Percentiles rank a stretch among this genome's conserved stretches.
Conservation (phyloP, 2,113 vertebrate genomes). For the Lamprologus callipterus region DNA sequence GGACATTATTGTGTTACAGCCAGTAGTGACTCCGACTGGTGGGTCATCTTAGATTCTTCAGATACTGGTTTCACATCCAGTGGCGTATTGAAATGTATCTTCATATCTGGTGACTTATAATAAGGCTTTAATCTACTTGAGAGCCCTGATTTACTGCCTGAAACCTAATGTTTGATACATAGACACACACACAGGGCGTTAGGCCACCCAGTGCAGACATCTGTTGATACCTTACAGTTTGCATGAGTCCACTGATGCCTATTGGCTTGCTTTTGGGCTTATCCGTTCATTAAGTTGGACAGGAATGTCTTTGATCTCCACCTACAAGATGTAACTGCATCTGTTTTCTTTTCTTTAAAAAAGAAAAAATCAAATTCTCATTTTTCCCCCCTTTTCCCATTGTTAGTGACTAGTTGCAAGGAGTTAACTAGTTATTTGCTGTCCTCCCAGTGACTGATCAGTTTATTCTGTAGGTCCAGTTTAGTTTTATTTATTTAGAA, state of each 20-base stretch:
- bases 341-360: background rate
- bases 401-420: background rate
- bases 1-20: slow-evolving; percentile 28
- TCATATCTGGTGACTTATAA: slow-evolving; percentile 11
- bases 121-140: slow-evolving; percentile 52
- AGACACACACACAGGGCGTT: background rate
- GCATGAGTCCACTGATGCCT: background rate
- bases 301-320: background rate
- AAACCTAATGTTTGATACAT: background rate
- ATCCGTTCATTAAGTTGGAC: background rate
- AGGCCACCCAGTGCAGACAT: background rate
- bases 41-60: slow-evolving; percentile 9
- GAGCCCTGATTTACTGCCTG: slow-evolving; percentile 27
- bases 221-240: background rate
- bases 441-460: background rate
- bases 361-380: background rate
- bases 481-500: background rate
- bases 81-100: background rate
- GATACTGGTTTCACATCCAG: slow-evolving; percentile 8
- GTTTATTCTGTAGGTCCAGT: background rate
- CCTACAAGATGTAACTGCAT: background rate
- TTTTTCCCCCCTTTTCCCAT: background rate
- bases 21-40: background rate
- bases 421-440: background rate
- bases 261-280: slow-evolving; percentile 15